Percentiles rank a stretch among this genome's conserved stretches.
These are phyloP conservation scores for Sphyrna mokarran DNA, from an alignment of 2,113 vertebrate genomes.

Conservation along the genomic window DNA sequence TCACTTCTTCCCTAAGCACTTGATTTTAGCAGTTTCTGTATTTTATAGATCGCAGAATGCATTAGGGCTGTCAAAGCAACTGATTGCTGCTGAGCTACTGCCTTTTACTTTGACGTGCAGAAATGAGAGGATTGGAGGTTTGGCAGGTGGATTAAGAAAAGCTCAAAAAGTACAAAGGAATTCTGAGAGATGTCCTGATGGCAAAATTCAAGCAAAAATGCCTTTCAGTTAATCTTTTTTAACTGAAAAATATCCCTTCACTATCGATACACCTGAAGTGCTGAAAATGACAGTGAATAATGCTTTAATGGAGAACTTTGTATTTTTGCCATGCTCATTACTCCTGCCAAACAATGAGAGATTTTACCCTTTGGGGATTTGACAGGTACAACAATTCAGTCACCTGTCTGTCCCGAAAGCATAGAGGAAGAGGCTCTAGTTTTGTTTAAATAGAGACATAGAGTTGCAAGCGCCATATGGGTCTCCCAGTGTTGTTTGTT, in stretches of 20 bases:
- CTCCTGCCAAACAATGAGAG: too few species aligned
- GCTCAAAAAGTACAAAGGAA: background rate
- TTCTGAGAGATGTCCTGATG: too few species aligned
- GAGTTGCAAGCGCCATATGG: background rate
- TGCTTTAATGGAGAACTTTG: background rate
- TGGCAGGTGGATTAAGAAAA: background rate
- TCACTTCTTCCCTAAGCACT: background rate
- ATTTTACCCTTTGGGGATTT: background rate
- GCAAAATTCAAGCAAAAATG: background rate
- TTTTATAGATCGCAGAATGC: background rate
- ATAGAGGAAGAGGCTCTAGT: background rate
- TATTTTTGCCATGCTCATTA: too few species aligned
- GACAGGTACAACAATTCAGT: background rate
- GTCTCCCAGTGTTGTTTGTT: background rate
- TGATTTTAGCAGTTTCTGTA: background rate
- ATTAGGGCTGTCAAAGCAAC: background rate
- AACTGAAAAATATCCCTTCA: background rate
- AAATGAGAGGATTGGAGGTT: background rate
- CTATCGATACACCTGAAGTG: background rate
- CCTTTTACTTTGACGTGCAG: background rate
- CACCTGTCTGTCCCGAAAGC: background rate
- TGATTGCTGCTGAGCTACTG: background rate
- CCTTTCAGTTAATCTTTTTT: background rate
- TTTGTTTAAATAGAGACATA: background rate
- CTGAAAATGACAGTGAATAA: background rate